Evolutionary conservation across 1,140 invertebrate genomes (phyloP).

Genomic region (Euglossa dilemma): DNA sequence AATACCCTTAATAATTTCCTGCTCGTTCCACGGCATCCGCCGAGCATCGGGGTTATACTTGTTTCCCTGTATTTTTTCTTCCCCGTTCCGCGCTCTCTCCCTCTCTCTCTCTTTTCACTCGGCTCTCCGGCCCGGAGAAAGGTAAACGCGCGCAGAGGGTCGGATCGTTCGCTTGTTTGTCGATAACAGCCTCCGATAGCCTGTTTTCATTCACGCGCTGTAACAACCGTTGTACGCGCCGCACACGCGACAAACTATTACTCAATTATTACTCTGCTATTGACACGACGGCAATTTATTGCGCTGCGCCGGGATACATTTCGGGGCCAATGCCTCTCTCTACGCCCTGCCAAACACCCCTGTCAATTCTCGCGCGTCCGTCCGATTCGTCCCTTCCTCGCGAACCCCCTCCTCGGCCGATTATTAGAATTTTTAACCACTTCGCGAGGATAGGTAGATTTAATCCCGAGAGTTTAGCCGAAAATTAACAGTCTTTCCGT

Average conservation of each 20-base stretch:
- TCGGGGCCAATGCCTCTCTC: neutral
- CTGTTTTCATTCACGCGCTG: conserved; percentile 17
- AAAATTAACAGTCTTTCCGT: too few relatives aligned
- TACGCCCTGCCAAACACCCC: neutral
- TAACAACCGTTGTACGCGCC: neutral
- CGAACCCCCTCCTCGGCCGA: too few relatives aligned
- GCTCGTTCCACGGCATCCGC: neutral
- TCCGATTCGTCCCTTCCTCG: too few relatives aligned
- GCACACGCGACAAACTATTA: conserved; percentile 21
- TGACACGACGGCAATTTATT: conserved; percentile 22
- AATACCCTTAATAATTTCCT: neutral
- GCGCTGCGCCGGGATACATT: neutral
- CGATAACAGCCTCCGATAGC: conserved; percentile 10
- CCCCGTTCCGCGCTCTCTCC: too few relatives aligned
- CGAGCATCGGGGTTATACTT: too few relatives aligned
- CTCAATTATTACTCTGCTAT: conserved; percentile 33
- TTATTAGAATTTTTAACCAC: too few relatives aligned
- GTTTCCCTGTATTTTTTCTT: too few relatives aligned
- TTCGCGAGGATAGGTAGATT: too few relatives aligned
- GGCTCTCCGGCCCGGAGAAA: neutral
- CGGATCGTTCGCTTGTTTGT: conserved; percentile 19
- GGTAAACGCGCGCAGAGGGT: neutral
- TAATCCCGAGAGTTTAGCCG: too few relatives aligned
- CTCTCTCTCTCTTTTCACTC: neutral
- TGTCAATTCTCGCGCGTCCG: neutral